Evolutionary conservation across 2,113 vertebrate genomes (phyloP), one percentile per base, ranked within the genome.

Genomic region (Rhombomys opimus): DNA sequence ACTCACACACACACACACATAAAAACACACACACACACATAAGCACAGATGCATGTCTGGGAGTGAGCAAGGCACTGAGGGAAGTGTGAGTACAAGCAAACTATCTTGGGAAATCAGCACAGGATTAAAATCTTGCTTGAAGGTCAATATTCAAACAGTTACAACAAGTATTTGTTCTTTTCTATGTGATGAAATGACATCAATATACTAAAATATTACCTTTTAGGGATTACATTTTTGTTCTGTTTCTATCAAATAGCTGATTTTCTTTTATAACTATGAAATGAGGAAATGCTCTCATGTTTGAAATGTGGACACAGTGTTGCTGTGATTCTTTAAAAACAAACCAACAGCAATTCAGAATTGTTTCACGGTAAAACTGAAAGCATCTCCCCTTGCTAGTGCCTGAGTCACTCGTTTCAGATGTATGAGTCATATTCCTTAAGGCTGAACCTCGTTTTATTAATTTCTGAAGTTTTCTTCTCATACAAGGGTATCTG

Each of bases 381-480:
- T 81, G 63, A 67, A 76, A 96, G 32, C 73, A 61, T 91, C 38
- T 92, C 75, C 50, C 38, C 52, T 27, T 63, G 84, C 9, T 68
- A 67, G 13, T 87, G 68, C 87, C 96, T 84, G 97, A 97, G 93
- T 96, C 96, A 96, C 41, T 80, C 89, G 76, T 92, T 63, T 95
- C 95, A 92, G 84, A 96, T 92, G 75, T 91, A 92, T 97, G 96
- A 95, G 94, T 97, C 97, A 97, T 96, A 97, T 95, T 96, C 80
- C 89, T 97, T 85, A 94, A 95, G 91, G 94, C 89, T 93, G 97
- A 97, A 93, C 41, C 59, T 97, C 85, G 87, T 76, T 96, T 97
- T 97, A 96, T 95, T 97, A 97, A 97, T 90, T 97, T 97, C 94
- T 97, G 96, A 96, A 96, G 75, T 95, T 76, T 73, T 96, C 89